Percentiles rank a stretch among this genome's conserved stretches.
phyloP scores from a whole-genome alignment of 2,113 vertebrate species.

The Halcyon malimbica region DNA sequence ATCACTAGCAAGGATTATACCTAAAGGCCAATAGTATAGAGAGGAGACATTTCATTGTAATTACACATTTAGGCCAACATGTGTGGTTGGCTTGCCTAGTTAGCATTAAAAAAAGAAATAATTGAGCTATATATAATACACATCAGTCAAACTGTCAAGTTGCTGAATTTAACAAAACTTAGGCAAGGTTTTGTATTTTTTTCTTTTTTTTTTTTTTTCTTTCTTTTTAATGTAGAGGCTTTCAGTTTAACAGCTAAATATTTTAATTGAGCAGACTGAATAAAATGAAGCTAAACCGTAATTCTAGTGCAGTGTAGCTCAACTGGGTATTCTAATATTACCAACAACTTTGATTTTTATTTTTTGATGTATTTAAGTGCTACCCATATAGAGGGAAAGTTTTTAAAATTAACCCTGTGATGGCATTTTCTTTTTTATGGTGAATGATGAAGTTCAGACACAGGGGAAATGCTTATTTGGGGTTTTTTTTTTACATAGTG shows the following conservation, averaged over 20 bases:
- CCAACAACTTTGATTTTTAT: constrained; percentile 54
- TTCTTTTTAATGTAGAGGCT: constrained; percentile 70
- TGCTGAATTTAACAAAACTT: constrained; percentile 78
- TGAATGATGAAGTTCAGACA: constrained; percentile 28
- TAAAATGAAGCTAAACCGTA: constrained; percentile 59
- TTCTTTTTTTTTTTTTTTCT: neutral
- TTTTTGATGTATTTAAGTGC: constrained; percentile 67
- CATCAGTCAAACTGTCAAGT: constrained; percentile 81
- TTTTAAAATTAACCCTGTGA: constrained; percentile 43
- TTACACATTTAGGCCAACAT: constrained; percentile 74
- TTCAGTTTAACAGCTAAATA: constrained; percentile 74
- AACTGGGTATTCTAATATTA: constrained; percentile 64
- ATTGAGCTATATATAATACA: constrained; percentile 82
- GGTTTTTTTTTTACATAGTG: constrained; percentile 33
- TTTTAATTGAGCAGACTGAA: constrained; percentile 72
- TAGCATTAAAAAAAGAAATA: constrained; percentile 85
- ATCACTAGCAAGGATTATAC: constrained; percentile 73
- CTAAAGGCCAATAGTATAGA: constrained; percentile 71
- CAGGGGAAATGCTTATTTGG: constrained; percentile 28
- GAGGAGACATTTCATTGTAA: constrained; percentile 76
- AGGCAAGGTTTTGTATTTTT: constrained; percentile 60
- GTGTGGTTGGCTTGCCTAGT: constrained; percentile 79
- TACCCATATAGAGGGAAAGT: constrained; percentile 58
- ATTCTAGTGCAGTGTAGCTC: constrained; percentile 67
- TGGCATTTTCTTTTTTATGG: constrained; percentile 28